Evolutionary conservation across 30 jellyfish, hydroid and myxozoan species (phyloP), one percentile per base, ranked within the genome.

Genomic region (Aurelia sp.): DNA sequence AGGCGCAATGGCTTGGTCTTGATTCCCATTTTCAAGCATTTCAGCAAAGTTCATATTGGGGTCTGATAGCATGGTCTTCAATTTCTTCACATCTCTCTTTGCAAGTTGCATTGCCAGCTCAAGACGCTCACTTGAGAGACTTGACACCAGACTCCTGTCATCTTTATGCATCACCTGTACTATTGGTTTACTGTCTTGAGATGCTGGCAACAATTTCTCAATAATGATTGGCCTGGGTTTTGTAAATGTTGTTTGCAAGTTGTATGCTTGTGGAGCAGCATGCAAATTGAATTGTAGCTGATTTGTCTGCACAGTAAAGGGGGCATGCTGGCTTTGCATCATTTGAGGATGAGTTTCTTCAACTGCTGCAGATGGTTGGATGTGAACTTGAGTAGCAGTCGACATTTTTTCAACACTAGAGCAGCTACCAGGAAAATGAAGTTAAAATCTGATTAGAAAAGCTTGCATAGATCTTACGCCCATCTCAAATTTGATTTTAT

Each of bases 61-160:
- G 47, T 71, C 90, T 0, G 85, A 63, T 22, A 88, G 55, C 98
- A 93, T 93, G 1, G 57, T 74, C 59, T 89, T 87, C 52, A 93
- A 61, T 64, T 84, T 81, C 37, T 65, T 87, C 0, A 93, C 90
- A 84, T 93, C 98, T 68, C 90, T 82, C 67, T 93, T 93, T 47
- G 98, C 98, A 33, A 93, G 80, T 66, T 93, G 92, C 90, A 93
- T 79, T 35, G 98, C 98, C 19, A 84, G 68, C 21, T 91, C 93
- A 10, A 93, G 89, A 20, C 96, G 93, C 23, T 93, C 96, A 83
- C 96, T 93, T 13, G 98, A 82, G 18, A 89, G 50, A 48, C 78
- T 71, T 21, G 66, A 52, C 17, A 62, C 12, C 19, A 17, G 70
- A 18, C 47, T 48, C 13, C 17, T 11, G 15, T 30, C 21, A 37